Evolutionary conservation across 2,113 vertebrate species (phyloP), one percentile per base, ranked within the genome.

Genomic region (Sardina pilchardus): DNA sequence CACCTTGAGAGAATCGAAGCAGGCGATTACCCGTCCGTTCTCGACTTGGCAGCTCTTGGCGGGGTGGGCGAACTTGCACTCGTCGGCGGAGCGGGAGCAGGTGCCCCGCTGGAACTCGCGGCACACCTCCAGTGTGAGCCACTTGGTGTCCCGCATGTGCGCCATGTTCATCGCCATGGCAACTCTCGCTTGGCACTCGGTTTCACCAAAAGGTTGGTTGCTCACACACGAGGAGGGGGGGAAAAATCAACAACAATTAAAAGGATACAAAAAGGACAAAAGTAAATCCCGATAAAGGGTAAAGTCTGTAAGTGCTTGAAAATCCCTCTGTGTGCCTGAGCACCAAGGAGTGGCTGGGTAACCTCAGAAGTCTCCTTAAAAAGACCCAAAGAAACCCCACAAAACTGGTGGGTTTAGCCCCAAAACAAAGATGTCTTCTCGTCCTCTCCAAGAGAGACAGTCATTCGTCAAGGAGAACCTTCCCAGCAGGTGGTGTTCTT

Each of bases 1-100:
- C 96, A 99, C 98, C 98, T 99, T 99, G 85, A 99, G 96, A 56
- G 97, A 99, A 94, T 99, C 98, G 93, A 99, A 99, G 96, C 98
- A 99, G 90, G 98, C 98, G 86, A 99, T 97, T 94, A 99, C 97
- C 85, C 98, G 96, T 88, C 98, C 98, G 59, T 99, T 99, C 95
- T 99, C 98, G 95, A 99, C 97, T 90, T 99, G 97, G 95, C 98
- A 99, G 94, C 97, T 96, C 94, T 97, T 96, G 86, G 98, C 97
- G 0, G 98, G 98, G 90, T 99, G 98, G 88, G 98, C 98, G 82
- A 99, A 99, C 94, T 98, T 99, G 96, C 98, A 99, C 92, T 99
- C 98, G 82, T 95, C 96, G 90, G 99, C 98, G 12, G 97, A 96
- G 87, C 98, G 97, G 36, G 97, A 97, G 93, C 98, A 99, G 81